Conservation (phyloP, 2,113 vertebrate species). For the human (Homo sapiens) region GRCh38 chr5:90204001-90204500, state of each 20-base stretch:
- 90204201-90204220: background rate
- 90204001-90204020: background rate
- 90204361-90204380: background rate
- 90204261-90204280: background rate
- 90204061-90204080: background rate
- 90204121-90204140: background rate
- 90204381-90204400: background rate
- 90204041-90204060: background rate
- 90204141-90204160: background rate
- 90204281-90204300: background rate
- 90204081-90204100: background rate
- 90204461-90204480: background rate
- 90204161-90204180: background rate
- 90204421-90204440: background rate
- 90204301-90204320: background rate
- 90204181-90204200: background rate
- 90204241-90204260: background rate
- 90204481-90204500: background rate
- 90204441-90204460: background rate
- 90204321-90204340: background rate
- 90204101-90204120: background rate
- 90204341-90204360: background rate
- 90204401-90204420: background rate
- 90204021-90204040: background rate
- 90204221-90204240: background rate